A percentile compares a stretch with the other conserved stretches of the same genome.
Conservation (phyloP, 2,797 vertebrate genomes). For the Perodicticus potto region DNA sequence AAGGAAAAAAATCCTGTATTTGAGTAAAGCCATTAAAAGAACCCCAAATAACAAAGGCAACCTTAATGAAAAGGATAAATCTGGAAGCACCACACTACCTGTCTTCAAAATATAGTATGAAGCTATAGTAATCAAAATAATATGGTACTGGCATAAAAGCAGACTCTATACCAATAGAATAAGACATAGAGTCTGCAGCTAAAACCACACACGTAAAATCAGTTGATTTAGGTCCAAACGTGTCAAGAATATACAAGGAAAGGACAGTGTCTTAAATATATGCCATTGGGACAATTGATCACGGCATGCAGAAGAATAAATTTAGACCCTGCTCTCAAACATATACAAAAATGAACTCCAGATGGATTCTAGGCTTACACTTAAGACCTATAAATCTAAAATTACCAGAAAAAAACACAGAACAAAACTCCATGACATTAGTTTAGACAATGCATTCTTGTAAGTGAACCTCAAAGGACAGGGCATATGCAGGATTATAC, state of each 20-base stretch:
- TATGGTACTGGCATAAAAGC: neutral
- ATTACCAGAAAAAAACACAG: neutral
- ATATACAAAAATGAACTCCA: neutral
- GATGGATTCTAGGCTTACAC: neutral
- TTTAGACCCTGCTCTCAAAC: neutral
- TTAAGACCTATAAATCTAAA: neutral
- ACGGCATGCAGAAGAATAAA: neutral
- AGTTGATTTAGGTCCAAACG: neutral
- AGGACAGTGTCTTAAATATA: neutral
- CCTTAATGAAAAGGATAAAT: neutral
- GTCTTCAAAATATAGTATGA: neutral
- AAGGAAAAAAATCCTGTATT: neutral
- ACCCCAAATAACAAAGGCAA: neutral
- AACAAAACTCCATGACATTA: neutral
- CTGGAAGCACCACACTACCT: neutral
- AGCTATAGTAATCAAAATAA: neutral
- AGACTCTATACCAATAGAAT: neutral
- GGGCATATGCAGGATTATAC: neutral
- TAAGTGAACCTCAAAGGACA: neutral
- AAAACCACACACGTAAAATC: neutral
- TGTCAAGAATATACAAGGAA: neutral
- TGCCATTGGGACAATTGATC: neutral
- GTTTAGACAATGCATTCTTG: neutral
- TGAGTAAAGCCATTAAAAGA: neutral
- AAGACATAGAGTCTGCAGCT: neutral